Conservation (phyloP, 2,113 vertebrate species). For the Peromyscus polionotus region DNA sequence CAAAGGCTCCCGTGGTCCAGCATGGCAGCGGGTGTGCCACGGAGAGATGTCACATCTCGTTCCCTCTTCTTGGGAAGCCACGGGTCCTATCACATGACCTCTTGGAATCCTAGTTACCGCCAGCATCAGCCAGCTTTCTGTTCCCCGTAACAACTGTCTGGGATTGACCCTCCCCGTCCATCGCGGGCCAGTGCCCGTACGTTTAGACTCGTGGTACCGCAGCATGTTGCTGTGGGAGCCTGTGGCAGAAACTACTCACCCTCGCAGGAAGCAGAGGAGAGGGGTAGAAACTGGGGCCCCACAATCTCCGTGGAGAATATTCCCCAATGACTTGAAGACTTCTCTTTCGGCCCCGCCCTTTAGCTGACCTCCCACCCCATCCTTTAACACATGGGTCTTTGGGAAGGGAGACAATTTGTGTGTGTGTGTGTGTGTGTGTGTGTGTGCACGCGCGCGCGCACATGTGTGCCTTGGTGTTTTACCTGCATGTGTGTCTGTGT, state of each 20-base stretch:
- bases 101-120: neutral
- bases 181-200: too few species aligned
- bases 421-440: too few species aligned
- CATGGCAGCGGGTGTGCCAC: neutral
- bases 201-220: neutral
- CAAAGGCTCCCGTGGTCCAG: neutral
- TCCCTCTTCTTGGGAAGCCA: neutral
- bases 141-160: neutral
- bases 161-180: neutral
- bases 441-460: too few species aligned
- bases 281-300: too few species aligned
- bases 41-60: neutral
- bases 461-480: too few species aligned
- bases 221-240: neutral
- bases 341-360: neutral
- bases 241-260: neutral
- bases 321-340: neutral
- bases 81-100: neutral
- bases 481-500: too few species aligned
- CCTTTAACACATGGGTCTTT: neutral
- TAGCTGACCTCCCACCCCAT: neutral
- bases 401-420: too few species aligned
- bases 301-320: neutral
- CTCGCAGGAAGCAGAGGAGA: neutral
- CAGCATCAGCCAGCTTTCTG: neutral